phyloP scores from a whole-genome alignment of 2,113 vertebrate genomes.

The Vimba vimba region DNA sequence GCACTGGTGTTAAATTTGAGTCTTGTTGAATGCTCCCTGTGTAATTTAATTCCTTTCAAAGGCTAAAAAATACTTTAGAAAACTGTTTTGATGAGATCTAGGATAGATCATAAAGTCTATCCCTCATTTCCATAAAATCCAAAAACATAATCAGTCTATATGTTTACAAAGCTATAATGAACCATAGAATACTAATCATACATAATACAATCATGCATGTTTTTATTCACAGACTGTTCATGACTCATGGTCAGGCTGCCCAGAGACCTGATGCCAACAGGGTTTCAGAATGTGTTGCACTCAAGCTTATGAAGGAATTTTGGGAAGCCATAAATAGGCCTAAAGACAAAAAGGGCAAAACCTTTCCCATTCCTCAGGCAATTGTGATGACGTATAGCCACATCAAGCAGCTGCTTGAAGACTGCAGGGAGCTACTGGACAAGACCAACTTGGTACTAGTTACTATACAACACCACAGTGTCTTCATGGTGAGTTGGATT shows the following conservation, averaged over 20 bases:
- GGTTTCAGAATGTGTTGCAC: no score
- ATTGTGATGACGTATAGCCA: no score
- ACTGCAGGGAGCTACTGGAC: no score
- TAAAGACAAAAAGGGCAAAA: no score
- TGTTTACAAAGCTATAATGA: slow-evolving; percentile 5
- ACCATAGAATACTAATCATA: background rate
- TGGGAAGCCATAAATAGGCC: no score
- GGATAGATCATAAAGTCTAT: background rate
- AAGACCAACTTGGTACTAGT: no score
- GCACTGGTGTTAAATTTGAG: background rate
- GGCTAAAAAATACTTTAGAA: background rate
- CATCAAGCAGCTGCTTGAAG: no score
- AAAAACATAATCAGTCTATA: background rate
- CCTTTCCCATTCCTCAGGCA: no score
- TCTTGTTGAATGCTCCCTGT: background rate
- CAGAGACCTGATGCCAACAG: no score
- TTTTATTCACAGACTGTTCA: slow-evolving; percentile 42
- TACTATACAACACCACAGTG: no score
- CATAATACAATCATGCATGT: background rate
- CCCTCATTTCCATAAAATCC: background rate
- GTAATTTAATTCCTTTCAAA: background rate
- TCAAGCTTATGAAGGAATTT: no score
- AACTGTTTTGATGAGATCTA: background rate
- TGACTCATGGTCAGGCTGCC: background rate
- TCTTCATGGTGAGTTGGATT: no score